phyloP scores from a whole-genome alignment of 2,888 invertebrate species.

The Polia nebulosa region DNA sequence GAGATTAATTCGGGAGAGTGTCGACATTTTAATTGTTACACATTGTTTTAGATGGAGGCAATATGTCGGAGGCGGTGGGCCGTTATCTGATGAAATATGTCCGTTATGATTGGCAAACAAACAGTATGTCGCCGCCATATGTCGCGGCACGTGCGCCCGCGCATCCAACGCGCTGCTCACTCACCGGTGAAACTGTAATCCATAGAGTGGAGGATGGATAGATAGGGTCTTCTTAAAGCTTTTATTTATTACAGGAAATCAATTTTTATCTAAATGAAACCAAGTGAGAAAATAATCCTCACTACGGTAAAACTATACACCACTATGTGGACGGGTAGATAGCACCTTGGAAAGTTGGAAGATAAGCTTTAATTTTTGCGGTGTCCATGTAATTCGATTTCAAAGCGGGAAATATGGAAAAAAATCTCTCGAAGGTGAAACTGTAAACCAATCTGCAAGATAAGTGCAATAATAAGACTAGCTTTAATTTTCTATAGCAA shows the following conservation, averaged over 20 bases:
- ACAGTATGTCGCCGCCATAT: conserved; percentile 90
- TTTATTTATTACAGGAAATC: too few relatives aligned
- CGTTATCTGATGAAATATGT: conserved; percentile 91
- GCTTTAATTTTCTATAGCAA: background rate
- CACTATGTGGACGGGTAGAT: conserved; percentile 46
- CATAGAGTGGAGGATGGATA: conserved; percentile 54
- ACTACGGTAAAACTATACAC: too few relatives aligned
- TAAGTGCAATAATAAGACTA: too few relatives aligned
- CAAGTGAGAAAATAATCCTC: too few relatives aligned
- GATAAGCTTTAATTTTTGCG: background rate
- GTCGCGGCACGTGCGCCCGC: conserved; percentile 88
- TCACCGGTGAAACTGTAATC: conserved; percentile 87
- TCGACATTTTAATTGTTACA: conserved; percentile 86
- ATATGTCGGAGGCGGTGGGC: conserved; percentile 86
- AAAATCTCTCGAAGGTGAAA: background rate
- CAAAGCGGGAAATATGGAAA: background rate
- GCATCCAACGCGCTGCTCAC: conserved; percentile 86
- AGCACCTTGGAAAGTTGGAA: background rate
- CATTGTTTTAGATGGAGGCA: conserved; percentile 88
- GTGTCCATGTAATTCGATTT: background rate
- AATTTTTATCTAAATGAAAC: too few relatives aligned
- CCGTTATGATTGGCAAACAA: conserved; percentile 91
- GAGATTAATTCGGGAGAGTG: conserved; percentile 74
- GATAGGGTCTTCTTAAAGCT: conserved; percentile 16
- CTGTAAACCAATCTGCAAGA: too few relatives aligned